Conservation (phyloP, 2,797 vertebrate species). For the Gallinago solitaria region DNA sequence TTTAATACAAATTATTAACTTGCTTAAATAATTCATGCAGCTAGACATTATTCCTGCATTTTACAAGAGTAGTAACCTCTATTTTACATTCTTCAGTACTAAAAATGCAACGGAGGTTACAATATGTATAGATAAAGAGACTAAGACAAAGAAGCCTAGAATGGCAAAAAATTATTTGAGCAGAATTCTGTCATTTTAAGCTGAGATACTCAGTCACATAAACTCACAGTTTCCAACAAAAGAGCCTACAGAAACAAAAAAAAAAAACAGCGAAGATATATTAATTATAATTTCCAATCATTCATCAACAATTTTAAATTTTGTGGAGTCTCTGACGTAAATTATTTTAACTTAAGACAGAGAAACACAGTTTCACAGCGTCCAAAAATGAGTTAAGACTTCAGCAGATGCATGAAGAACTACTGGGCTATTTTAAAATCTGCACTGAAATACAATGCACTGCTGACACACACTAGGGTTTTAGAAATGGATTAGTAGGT, state of each 20-base stretch:
- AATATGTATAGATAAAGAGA: conserved; percentile 30
- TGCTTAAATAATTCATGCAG: conserved; percentile 68
- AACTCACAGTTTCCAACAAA: conserved; percentile 13
- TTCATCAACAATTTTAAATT: conserved; percentile 29
- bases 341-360: conserved; percentile 18
- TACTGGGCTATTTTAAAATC: conserved; percentile 59
- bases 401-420: conserved; percentile 61
- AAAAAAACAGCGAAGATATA: not conserved
- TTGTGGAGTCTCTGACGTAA: conserved; percentile 51
- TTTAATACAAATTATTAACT: conserved; percentile 73
- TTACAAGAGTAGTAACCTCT: conserved; percentile 59
- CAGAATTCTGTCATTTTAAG: conserved; percentile 3
- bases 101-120: conserved; percentile 30
- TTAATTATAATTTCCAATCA: conserved; percentile 42
- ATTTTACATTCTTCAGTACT: conserved; percentile 37
- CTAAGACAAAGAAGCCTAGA: conserved; percentile 18
- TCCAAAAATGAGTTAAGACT: conserved; percentile 67
- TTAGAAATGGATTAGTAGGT: conserved; percentile 77
- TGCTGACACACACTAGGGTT: conserved; percentile 74
- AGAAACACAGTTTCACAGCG: conserved; percentile 35
- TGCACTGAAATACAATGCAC: conserved; percentile 62
- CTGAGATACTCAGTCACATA: not conserved
- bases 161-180: conserved; percentile 42
- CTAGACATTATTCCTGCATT: conserved; percentile 68
- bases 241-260: not conserved